These are phyloP conservation scores for Arizona elegans DNA, from an alignment of 2,113 vertebrate species.

Conservation along the genomic window DNA sequence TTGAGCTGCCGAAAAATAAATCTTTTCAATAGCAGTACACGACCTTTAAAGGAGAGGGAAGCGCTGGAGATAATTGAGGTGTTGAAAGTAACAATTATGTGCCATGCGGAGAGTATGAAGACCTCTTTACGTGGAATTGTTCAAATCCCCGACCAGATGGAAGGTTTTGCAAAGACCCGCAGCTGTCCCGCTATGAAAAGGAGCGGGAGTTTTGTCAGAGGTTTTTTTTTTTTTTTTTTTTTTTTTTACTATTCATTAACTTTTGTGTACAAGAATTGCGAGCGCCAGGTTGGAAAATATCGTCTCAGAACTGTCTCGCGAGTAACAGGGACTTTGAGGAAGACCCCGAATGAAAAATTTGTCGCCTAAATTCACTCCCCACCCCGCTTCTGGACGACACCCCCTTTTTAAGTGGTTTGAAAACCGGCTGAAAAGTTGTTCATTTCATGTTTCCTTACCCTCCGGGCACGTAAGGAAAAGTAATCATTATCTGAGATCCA, in stretches of 20 bases:
- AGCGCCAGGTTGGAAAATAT: neutral
- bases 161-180: constrained; percentile 56
- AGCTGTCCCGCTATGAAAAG: constrained; percentile 46
- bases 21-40: neutral
- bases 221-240: neutral
- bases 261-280: neutral
- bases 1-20: neutral
- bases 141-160: constrained; percentile 49
- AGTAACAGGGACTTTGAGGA: constrained; percentile 43
- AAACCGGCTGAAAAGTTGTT: constrained; percentile 42
- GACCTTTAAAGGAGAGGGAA: neutral
- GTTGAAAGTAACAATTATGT: constrained; percentile 61
- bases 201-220: constrained; percentile 33
- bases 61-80: constrained; percentile 18
- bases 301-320: neutral
- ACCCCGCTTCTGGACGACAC: constrained; percentile 37
- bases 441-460: constrained; percentile 74
- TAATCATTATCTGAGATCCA: constrained; percentile 54
- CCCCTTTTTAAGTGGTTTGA: neutral
- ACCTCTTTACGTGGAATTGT: constrained; percentile 63
- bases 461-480: constrained; percentile 44
- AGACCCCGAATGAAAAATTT: neutral
- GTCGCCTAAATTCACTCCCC: neutral
- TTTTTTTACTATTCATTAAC: constrained; percentile 12
- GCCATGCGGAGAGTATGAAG: constrained; percentile 58